Base-by-base conservation (phyloP, 1,140 invertebrate species). In the Drosophila hydei region DNA sequence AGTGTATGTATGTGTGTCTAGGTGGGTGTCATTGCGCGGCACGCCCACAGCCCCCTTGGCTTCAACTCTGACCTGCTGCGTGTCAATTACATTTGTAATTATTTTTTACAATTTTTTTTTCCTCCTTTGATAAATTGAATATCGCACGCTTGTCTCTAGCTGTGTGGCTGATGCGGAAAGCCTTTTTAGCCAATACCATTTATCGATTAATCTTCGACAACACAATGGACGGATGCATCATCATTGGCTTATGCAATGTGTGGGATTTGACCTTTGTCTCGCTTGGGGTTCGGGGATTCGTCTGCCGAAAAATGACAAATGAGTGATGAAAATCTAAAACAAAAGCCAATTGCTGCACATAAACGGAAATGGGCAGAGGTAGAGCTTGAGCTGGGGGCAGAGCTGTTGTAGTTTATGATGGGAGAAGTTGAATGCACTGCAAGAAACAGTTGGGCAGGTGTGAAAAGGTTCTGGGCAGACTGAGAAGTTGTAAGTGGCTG, bases 41-140 rank as follows among this genome's bases (percentile, higher is more conserved):
- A 74, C 72, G 56, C 71, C 65, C 25, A 33, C 12, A 25, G 2
- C 56, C 12, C 67, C 50, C 58, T 47, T 30, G 40, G 23, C 45
- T 48, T 55, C 50, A 55, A 63, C 61, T 72, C n/a, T 69, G 76
- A 84, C 72, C 83, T 42, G 62, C 62, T 67, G 56, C 64, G 75
- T 87, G 81, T 87, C 84, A 87, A 87, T 88, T 83, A 79, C 78
- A 71, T 77, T 56, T 77, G 78, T 89, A 88, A 87, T 88, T 88
- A 87, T 88, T 87, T 87, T 67, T 75, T 12, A 6, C 4, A 47
- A 8, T 59, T 18, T 45, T 14, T 21, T 12, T 12, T 16, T 7
- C n/a, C 14, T 14, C 5, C 6, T 78, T 83, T 87, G 75, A 88
- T 88, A 87, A 87, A 87, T 87, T 87, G 81, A 88, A 87, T 87